Evolutionary conservation across 1,140 invertebrate genomes (phyloP).

Genomic region (Macrostomum lignano): DNA sequence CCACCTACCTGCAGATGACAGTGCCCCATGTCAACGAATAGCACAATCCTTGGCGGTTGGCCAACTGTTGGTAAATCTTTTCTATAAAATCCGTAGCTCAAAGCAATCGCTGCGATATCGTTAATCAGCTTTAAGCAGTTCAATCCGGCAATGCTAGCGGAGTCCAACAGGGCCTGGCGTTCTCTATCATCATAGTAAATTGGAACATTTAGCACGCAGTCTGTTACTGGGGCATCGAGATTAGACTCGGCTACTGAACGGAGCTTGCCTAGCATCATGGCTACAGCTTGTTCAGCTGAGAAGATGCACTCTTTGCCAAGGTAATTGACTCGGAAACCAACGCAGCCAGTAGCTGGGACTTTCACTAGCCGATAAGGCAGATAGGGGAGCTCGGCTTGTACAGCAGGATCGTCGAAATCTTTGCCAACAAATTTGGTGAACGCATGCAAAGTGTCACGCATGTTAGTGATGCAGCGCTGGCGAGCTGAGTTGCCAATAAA

Average conservation of each 20-base stretch:
- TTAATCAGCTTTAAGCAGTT: conserved; percentile 61
- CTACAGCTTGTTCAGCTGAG: conserved; percentile 71
- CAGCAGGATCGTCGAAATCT: conserved; percentile 52
- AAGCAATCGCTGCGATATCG: conserved; percentile 8
- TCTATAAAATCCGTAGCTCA: conserved; percentile 86
- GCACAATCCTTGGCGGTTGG: too few relatives aligned
- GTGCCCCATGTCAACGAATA: conserved; percentile 26
- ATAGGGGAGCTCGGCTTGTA: conserved; percentile 43
- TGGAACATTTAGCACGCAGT: conserved; percentile 65
- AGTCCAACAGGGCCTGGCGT: conserved; percentile 60
- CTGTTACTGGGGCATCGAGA: conserved; percentile 58
- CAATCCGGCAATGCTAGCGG: conserved; percentile 44
- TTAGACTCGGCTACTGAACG: conserved; percentile 59
- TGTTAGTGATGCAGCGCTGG: conserved; percentile 77
- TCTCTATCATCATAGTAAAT: conserved; percentile 75
- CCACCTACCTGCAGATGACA: conserved; percentile 8
- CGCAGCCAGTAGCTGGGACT: conserved; percentile 36
- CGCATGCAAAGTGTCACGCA: conserved; percentile 73
- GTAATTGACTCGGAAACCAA: conserved; percentile 39
- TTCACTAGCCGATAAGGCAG: conserved; percentile 41
- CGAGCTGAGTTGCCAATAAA: conserved; percentile 78
- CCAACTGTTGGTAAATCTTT: conserved; percentile 55
- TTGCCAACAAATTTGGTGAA: conserved; percentile 65
- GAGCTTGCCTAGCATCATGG: conserved; percentile 83
- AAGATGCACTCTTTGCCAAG: conserved; percentile 42